A percentile compares a stretch with the other conserved stretches of the same genome.
phyloP scores from a whole-genome alignment of 2,113 vertebrate genomes.

The Morone saxatilis region DNA sequence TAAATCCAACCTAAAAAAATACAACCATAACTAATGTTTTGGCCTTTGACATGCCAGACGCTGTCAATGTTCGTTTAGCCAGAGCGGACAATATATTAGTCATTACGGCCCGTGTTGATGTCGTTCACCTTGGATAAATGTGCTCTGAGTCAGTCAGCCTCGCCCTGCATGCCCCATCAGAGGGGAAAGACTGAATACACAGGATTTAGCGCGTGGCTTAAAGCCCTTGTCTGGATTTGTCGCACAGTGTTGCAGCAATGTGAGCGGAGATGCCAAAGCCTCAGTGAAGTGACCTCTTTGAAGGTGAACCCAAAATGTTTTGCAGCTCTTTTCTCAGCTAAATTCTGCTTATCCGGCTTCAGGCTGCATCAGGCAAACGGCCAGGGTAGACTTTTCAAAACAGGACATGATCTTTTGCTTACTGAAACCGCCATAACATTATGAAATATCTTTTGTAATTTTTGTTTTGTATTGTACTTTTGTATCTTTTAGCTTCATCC shows the following conservation, averaged over 20 bases:
- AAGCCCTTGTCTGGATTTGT: conserved; percentile 69
- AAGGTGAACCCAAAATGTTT: conserved; percentile 72
- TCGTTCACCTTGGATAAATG: conserved; percentile 72
- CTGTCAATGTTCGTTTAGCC: conserved; percentile 45
- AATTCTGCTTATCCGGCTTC: conserved; percentile 42
- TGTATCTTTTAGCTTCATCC: background rate
- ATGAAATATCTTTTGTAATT: background rate
- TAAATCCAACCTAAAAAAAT: conserved; percentile 31
- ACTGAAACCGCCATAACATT: background rate
- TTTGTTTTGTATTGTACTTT: background rate
- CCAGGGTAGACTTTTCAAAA: conserved; percentile 16
- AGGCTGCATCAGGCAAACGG: conserved; percentile 22
- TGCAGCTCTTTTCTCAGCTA: conserved; percentile 31
- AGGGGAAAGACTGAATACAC: conserved; percentile 75
- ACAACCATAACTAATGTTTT: conserved; percentile 36
- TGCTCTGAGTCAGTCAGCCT: conserved; percentile 64
- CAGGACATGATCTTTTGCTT: background rate
- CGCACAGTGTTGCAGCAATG: conserved; percentile 55
- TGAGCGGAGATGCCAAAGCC: conserved; percentile 57
- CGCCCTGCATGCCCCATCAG: conserved; percentile 64
- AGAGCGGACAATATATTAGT: conserved; percentile 44
- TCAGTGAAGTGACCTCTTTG: conserved; percentile 63
- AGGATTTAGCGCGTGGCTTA: conserved; percentile 74
- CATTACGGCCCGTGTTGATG: conserved; percentile 25
- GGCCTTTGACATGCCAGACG: conserved; percentile 50